phyloP scores from a whole-genome alignment of 2,113 vertebrate genomes.

The Oryctolagus cuniculus region mOryCun1.1 NC_091436.1:66669001-66669500 shows the following conservation, averaged over 20 bases:
- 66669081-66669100: slow-evolving; percentile 29
- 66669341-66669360: background rate
- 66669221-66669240: background rate
- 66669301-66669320: background rate
- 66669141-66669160: slow-evolving; percentile 30
- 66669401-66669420: background rate
- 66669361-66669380: slow-evolving; percentile 56
- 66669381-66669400: slow-evolving; percentile 19
- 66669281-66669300: slow-evolving; percentile 40
- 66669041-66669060: slow-evolving; percentile 41
- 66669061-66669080: background rate
- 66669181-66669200: slow-evolving; percentile 18
- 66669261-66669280: background rate
- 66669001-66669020: background rate
- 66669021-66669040: slow-evolving; percentile 4
- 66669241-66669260: slow-evolving; percentile 44
- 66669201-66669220: slow-evolving; percentile 18
- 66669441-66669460: slow-evolving; percentile 1
- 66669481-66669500: background rate
- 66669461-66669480: background rate
- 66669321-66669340: slow-evolving; percentile 31
- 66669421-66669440: slow-evolving; percentile 38
- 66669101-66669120: background rate
- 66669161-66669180: slow-evolving; percentile 45
- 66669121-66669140: slow-evolving; percentile 39